Evolutionary conservation across 2,797 vertebrate species (phyloP), one percentile per base, ranked within the genome.

Genomic region (Acomys russatus): DNA sequence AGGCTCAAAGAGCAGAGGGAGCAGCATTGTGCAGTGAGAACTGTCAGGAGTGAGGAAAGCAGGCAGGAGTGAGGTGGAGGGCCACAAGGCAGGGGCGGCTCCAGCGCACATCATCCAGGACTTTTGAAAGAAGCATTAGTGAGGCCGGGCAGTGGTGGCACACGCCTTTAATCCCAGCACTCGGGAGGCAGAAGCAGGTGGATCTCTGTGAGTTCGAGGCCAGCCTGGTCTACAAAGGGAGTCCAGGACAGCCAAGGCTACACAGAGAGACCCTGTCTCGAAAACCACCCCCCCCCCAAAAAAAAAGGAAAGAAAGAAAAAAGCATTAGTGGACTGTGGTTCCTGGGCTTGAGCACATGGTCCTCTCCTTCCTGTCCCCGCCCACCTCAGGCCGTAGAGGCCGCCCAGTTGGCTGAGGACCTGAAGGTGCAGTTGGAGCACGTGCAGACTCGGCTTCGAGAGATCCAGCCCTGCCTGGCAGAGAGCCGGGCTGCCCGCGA

Each of bases 381-480:
- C 94, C 78, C 10, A 44, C 94, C 95, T 94, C 98, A 99, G 99
- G 99, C 99, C 2, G 99, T 99, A 96, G 99, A 99, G 98, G 99
- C 99, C 0, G 99, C 99, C 89, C 99, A 99, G 98, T 98, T 99
- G 98, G 99, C 99, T 7, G 99, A 99, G 97, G 99, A 99, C 98
- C 98, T 99, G 97, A 99, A 99, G 98, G 99, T 99, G 93, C 99
- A 99, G 98, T 98, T 99, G 98, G 99, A 99, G 82, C 99, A 99
- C 33, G 99, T 99, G 4, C 99, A 99, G 98, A 98, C 98, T 91
- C 99, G 99, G 89, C 98, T 99, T 28, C 99, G 99, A 90, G 99
- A 99, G 98, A 99, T 99, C 98, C 99, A 99, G 98, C 99, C 99
- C 76, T 99, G 99, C 2, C 99, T 99, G 97, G 99, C 99, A 0